These are phyloP conservation scores for Pentamera pediparva DNA, from an alignment of 53 echinoderm and acorn worm species.

Conservation along the genomic window DNA sequence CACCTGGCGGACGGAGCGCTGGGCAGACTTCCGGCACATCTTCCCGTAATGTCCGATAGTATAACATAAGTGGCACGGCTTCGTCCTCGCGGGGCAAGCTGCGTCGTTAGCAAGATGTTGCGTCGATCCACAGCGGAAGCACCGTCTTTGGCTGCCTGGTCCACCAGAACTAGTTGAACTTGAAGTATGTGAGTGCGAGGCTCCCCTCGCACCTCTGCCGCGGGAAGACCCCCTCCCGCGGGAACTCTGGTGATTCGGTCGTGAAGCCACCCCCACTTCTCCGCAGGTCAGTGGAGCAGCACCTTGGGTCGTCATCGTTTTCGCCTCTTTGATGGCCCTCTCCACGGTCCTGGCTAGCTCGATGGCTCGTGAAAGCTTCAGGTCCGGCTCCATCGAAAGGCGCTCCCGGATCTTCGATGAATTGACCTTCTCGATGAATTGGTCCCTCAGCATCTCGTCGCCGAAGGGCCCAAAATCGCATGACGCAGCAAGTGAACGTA, in stretches of 20 bases:
- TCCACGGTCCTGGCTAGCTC: slow-evolving; percentile 24
- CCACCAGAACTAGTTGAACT: not conserved
- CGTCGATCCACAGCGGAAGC: slow-evolving; percentile 28
- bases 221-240: not conserved
- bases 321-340: slow-evolving; percentile 17
- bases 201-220: not conserved
- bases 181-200: not conserved
- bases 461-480: slow-evolving; percentile 42
- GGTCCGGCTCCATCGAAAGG: slow-evolving; percentile 31
- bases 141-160: not conserved
- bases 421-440: slow-evolving; percentile 37
- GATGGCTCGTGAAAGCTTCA: slow-evolving; percentile 23
- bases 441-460: slow-evolving; percentile 52
- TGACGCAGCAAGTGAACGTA: slow-evolving; percentile 24
- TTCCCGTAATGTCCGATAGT: slow-evolving; percentile 4
- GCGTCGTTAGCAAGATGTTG: slow-evolving; percentile 19
- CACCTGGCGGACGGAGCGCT: not conserved
- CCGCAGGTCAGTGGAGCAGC: not conserved
- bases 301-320: not conserved
- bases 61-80: not conserved
- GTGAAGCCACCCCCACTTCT: not conserved
- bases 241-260: not conserved
- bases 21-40: slow-evolving; percentile 17
- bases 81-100: slow-evolving; percentile 7
- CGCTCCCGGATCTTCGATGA: slow-evolving; percentile 26